phyloP scores from a whole-genome alignment of 2,888 invertebrate species.

The Synanthedon vespiformis region DNA sequence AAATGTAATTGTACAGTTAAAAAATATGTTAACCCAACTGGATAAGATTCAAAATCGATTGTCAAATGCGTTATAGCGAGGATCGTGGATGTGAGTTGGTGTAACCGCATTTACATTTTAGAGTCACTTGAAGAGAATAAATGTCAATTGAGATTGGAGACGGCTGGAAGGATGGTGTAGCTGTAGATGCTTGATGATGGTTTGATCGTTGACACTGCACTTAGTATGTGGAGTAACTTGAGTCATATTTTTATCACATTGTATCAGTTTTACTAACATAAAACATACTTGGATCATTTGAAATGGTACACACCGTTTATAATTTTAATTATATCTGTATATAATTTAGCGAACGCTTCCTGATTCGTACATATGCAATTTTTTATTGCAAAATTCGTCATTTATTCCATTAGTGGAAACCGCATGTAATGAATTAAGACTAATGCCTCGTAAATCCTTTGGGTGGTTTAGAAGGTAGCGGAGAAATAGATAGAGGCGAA shows the following conservation, averaged over 20 bases:
- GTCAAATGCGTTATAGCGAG: slow-evolving; percentile 11
- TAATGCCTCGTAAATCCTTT: no score
- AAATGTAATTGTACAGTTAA: slow-evolving; percentile 11
- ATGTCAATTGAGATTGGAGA: slow-evolving; percentile 60
- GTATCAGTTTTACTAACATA: no score
- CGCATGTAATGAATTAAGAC: no score
- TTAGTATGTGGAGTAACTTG: slow-evolving; percentile 30
- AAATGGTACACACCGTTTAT: no score
- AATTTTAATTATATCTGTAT: no score
- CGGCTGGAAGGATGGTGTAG: slow-evolving; percentile 31
- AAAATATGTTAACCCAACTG: slow-evolving; percentile 1
- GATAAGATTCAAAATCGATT: slow-evolving; percentile 12
- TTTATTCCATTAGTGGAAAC: no score
- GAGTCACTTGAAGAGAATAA: slow-evolving; percentile 61
- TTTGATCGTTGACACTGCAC: slow-evolving; percentile 40
- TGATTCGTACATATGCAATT: no score
- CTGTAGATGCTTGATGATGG: slow-evolving; percentile 47
- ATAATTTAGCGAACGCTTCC: no score
- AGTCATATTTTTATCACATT: slow-evolving; percentile 11
- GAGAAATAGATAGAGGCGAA: no score
- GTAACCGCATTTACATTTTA: slow-evolving; percentile 66
- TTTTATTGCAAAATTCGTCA: no score
- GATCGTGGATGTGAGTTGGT: slow-evolving; percentile 25
- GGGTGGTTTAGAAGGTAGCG: no score
- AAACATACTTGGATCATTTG: no score